These are phyloP conservation scores for Triops cancriformis DNA, from an alignment of 1,140 invertebrate species.

Conservation along the genomic window DNA sequence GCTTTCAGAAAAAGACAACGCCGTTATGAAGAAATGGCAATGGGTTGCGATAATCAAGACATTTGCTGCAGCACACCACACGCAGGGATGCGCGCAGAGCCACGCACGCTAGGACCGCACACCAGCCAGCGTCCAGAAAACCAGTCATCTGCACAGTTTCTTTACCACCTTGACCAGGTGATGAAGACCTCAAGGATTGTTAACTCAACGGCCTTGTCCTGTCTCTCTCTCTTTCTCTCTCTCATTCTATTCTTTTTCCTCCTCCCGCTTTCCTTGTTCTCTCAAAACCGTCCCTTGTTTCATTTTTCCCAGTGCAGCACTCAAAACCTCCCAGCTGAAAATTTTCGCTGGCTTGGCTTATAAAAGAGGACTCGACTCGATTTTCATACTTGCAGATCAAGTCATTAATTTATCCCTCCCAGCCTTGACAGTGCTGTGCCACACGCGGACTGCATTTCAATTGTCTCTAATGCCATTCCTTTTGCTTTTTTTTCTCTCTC, in stretches of 20 bases:
- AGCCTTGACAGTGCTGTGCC: constrained; percentile 8
- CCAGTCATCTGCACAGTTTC: constrained; percentile 18
- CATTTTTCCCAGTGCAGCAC: constrained; percentile 9
- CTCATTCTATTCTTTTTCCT: constrained; percentile 21
- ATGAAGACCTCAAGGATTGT: constrained; percentile 20
- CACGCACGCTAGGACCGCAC: background rate
- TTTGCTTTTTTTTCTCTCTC: background rate
- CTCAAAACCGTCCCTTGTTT: constrained; percentile 5
- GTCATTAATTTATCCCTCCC: constrained; percentile 13
- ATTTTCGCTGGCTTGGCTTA: constrained; percentile 5
- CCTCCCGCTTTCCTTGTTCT: constrained; percentile 29
- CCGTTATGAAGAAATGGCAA: background rate
- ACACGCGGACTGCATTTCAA: constrained; percentile 12
- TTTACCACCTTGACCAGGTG: constrained; percentile 29
- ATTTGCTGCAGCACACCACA: background rate
- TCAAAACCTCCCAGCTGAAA: background rate
- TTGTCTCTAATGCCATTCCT: constrained; percentile 10
- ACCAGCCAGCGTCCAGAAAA: constrained; percentile 21
- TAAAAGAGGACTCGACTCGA: background rate
- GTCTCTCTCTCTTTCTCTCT: constrained; percentile 31
- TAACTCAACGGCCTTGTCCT: constrained; percentile 25
- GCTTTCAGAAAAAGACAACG: background rate
- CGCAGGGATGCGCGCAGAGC: background rate
- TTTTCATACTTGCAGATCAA: constrained; percentile 14
- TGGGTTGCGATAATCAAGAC: constrained; percentile 14